These are phyloP conservation scores for Nephila pilipes DNA, from an alignment of 1,140 invertebrate species.

Conservation along the genomic window DNA sequence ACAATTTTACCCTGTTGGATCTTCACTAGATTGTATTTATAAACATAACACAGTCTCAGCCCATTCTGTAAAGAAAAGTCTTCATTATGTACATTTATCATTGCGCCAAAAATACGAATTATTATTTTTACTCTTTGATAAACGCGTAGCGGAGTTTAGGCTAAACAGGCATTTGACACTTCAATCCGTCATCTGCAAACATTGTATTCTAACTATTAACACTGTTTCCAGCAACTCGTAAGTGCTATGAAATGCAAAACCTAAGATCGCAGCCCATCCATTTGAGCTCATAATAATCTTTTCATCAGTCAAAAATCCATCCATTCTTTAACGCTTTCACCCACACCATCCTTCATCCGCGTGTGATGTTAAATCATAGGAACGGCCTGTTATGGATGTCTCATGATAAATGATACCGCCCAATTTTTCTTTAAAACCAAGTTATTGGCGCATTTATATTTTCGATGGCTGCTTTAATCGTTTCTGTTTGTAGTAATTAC, in stretches of 20 bases:
- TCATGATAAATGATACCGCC: conserved; percentile 33
- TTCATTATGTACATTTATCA: too few relatives aligned
- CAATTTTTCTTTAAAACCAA: conserved; percentile 51
- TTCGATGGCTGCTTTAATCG: conserved; percentile 43
- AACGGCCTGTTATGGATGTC: conserved; percentile 18
- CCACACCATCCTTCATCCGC: neutral
- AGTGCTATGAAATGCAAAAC: neutral
- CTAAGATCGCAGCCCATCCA: neutral
- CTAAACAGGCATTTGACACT: neutral
- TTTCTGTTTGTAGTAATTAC: conserved; percentile 44
- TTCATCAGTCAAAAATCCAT: conserved; percentile 56
- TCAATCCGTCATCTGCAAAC: neutral
- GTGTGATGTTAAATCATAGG: conserved; percentile 37
- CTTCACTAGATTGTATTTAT: too few relatives aligned
- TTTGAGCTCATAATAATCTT: conserved; percentile 46
- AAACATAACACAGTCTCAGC: too few relatives aligned
- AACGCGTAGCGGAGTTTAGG: neutral
- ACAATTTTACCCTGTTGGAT: too few relatives aligned
- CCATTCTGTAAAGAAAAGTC: too few relatives aligned
- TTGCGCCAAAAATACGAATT: too few relatives aligned
- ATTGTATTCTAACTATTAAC: neutral
- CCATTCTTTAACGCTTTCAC: conserved; percentile 23
- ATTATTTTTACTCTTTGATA: neutral
- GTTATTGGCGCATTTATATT: conserved; percentile 65
- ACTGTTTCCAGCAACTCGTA: neutral